Base-by-base conservation (phyloP, 2,888 invertebrate genomes). In the Chydorus sphaericus region DNA sequence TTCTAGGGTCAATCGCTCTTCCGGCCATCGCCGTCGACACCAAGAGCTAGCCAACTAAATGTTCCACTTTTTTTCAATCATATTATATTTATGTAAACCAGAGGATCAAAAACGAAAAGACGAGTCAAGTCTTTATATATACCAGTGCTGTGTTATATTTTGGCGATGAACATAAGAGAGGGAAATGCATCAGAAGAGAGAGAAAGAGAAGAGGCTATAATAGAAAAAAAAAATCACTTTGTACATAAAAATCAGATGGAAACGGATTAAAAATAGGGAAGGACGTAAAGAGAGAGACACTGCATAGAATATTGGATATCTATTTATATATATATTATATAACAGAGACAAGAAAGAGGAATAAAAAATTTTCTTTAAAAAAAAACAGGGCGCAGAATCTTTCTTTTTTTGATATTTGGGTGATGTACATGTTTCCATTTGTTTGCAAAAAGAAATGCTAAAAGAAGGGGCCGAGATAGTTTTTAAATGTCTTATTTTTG, bases 301-400 rank as follows among this genome's bases (percentile, higher is more conserved):
- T 44, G 44, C 44, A 44, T 44, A 44, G 44, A 44, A 44, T 44
- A 44, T 44, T 44, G 44, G 44, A 44, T 44, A 44, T 44, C 20
- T 44, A 44, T 44, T 26, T 44, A 44, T 44, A 44, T 44, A 44
- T 44, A 44, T 44, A 44, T 44, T 44, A 44, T 44, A 28, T 44
- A 44, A 44, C 44, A 44, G 23, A 44, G 26, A 28, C 23, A 8
- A 16, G 28, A 14, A 16, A 44, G 28, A 8, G 39, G n/a, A 39
- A 39, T 39, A 10, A 39, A 39, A 39, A 18, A 6, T 44, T 44
- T 44, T 44, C 26, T 44, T 44, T 26, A 14, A 44, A 44, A 44
- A 44, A 20, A 23, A 26, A 26, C 44, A 26, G 44, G 5, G 26
- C 39, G 39, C 39, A 39, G 16, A n/a, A 14, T 39, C 39, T 39